phyloP scores from a whole-genome alignment of 2,113 vertebrate genomes.

The Stegostoma tigrinum region DNA sequence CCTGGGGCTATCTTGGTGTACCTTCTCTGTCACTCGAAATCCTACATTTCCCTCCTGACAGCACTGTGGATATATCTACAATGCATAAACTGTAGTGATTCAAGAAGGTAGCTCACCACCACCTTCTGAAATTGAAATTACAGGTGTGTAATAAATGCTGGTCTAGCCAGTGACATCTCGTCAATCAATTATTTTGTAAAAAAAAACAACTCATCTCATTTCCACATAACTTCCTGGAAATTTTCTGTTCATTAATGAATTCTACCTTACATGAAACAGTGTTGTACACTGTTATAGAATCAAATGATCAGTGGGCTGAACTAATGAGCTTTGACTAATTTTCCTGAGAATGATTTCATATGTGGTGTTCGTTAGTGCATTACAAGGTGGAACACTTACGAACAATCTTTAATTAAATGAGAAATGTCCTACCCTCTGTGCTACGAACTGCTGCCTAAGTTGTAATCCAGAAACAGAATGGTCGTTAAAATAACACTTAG shows the following conservation, averaged over 20 bases:
- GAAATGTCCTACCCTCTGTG: neutral
- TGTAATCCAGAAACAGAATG: slow-evolving; percentile 24
- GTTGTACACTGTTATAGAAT: neutral
- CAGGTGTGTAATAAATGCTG: too few relatives aligned
- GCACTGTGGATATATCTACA: too few relatives aligned
- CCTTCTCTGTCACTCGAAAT: too few relatives aligned
- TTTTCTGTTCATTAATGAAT: slow-evolving; percentile 2
- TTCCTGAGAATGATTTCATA: neutral
- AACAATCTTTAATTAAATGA: slow-evolving; percentile 28
- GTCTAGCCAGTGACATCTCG: too few relatives aligned
- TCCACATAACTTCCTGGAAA: neutral
- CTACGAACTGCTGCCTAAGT: slow-evolving; percentile 16
- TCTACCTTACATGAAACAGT: neutral
- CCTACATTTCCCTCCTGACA: too few relatives aligned
- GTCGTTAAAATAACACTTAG: neutral
- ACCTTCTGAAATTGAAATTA: too few relatives aligned
- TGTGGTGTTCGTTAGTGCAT: neutral
- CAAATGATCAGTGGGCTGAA: slow-evolving; percentile 4
- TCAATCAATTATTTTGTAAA: too few relatives aligned
- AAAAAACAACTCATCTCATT: neutral
- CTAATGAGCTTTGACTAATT: slow-evolving; percentile 24
- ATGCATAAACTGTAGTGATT: too few relatives aligned
- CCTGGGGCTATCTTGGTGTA: too few relatives aligned
- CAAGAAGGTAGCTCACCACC: too few relatives aligned
- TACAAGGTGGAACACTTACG: neutral